Conservation (phyloP, 2,888 invertebrate genomes). For the Napeogenes inachia region DNA sequence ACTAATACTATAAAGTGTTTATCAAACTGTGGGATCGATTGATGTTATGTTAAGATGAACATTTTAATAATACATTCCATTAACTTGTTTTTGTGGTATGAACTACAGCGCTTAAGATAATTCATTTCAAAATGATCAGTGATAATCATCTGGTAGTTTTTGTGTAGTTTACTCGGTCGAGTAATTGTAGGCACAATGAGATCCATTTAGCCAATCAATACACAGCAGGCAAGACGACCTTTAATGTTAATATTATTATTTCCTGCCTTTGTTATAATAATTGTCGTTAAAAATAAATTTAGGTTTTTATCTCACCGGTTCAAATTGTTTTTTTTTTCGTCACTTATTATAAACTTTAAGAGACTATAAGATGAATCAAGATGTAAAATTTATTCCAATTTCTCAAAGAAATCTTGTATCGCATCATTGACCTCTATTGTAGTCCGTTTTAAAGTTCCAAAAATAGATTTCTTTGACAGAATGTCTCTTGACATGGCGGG, state of each 20-base stretch:
- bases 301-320: background rate
- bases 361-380: background rate
- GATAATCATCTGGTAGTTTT: conserved; percentile 47
- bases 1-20: conserved; percentile 22
- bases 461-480: conserved; percentile 26
- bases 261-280: conserved; percentile 18
- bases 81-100: conserved; percentile 30
- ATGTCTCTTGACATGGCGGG: conserved; percentile 30
- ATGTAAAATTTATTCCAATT: conserved; percentile 8
- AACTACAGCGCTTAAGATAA: conserved; percentile 45
- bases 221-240: conserved; percentile 22
- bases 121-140: conserved; percentile 54
- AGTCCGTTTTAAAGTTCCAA: conserved; percentile 17
- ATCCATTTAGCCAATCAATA: conserved; percentile 24
- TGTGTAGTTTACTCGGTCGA: conserved; percentile 34
- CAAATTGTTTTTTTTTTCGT: background rate
- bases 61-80: conserved; percentile 26
- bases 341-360: background rate
- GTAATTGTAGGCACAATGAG: conserved; percentile 35
- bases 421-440: conserved; percentile 19
- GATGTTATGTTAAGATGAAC: conserved; percentile 25
- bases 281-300: conserved; percentile 3
- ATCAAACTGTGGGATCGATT: conserved; percentile 35
- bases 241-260: conserved; percentile 22
- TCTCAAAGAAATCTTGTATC: conserved; percentile 9